Evolutionary conservation across 2,113 vertebrate species (phyloP).

Genomic region (Chelonoidis abingdonii): DNA sequence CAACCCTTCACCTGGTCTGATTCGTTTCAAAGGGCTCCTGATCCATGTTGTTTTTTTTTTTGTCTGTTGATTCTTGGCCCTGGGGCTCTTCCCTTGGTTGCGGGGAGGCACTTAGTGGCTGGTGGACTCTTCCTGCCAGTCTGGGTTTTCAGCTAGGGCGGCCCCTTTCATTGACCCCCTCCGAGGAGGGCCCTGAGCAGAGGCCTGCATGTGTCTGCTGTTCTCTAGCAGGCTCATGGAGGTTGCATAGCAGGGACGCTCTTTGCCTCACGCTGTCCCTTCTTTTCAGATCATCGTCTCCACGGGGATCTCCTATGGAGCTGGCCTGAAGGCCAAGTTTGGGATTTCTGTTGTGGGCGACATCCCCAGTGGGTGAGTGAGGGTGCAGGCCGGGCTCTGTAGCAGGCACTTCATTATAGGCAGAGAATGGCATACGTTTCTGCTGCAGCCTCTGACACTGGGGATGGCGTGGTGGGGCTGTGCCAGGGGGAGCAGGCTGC

Average conservation of each 20-base stretch:
- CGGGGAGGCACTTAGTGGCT: neutral
- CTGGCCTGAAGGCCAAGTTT: constrained; percentile 73
- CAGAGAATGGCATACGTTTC: neutral
- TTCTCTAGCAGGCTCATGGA: neutral
- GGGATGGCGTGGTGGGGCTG: neutral
- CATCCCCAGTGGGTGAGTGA: constrained; percentile 89
- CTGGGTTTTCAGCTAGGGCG: neutral
- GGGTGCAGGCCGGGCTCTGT: neutral
- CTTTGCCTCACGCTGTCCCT: constrained; percentile 4
- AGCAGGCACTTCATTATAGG: neutral
- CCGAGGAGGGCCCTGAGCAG: neutral
- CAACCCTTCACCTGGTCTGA: neutral
- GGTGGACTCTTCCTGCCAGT: neutral
- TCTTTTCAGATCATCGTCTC: constrained; percentile 85
- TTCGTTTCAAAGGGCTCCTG: too few species aligned
- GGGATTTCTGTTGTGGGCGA: constrained; percentile 85
- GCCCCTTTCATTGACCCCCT: neutral
- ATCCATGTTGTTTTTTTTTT: too few species aligned
- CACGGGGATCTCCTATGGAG: constrained; percentile 85
- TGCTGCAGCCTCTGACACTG: neutral
- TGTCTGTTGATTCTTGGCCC: neutral
- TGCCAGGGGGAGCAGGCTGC: neutral
- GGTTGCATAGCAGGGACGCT: neutral
- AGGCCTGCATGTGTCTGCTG: too few species aligned
- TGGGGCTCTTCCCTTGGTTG: neutral